Evolutionary conservation across 2,113 vertebrate species (phyloP).

Genomic region (Ictalurus punctatus): DNA sequence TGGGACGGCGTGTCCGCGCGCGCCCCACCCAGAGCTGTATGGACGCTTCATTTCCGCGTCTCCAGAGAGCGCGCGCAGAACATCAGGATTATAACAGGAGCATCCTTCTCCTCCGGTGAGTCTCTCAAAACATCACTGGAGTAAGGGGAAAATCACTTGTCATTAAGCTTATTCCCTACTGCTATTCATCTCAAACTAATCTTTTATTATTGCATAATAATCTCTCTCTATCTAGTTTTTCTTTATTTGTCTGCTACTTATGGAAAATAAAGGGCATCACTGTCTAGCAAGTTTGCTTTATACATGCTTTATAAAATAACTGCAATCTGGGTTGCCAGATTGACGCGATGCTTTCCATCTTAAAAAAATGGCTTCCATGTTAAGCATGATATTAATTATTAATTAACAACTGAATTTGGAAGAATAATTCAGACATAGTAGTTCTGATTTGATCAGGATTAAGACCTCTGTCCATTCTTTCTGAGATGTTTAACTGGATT

Average conservation of each 20-base stretch:
- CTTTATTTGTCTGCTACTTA: neutral
- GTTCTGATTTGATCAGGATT: neutral
- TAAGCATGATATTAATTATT: neutral
- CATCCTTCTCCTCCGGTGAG: conserved; percentile 30
- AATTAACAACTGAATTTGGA: neutral
- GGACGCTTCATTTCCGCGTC: conserved; percentile 72
- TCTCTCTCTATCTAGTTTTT: neutral
- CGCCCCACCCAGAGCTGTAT: conserved; percentile 65
- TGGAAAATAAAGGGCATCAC: neutral
- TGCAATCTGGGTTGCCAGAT: neutral
- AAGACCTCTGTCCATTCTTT: neutral
- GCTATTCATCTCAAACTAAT: neutral
- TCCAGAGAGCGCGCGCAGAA: conserved; percentile 58
- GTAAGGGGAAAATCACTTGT: neutral
- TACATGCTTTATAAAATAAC: neutral
- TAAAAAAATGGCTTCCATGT: neutral
- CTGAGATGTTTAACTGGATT: neutral
- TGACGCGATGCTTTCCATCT: neutral
- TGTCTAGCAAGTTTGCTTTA: neutral
- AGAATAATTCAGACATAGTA: neutral
- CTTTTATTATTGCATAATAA: neutral
- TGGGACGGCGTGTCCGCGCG: conserved; percentile 55
- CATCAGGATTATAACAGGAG: neutral
- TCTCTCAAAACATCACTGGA: neutral
- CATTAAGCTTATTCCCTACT: neutral